Evolutionary conservation across 1,140 invertebrate genomes (phyloP), one percentile per base, ranked within the genome.

Genomic region (Bombus superbus): DNA sequence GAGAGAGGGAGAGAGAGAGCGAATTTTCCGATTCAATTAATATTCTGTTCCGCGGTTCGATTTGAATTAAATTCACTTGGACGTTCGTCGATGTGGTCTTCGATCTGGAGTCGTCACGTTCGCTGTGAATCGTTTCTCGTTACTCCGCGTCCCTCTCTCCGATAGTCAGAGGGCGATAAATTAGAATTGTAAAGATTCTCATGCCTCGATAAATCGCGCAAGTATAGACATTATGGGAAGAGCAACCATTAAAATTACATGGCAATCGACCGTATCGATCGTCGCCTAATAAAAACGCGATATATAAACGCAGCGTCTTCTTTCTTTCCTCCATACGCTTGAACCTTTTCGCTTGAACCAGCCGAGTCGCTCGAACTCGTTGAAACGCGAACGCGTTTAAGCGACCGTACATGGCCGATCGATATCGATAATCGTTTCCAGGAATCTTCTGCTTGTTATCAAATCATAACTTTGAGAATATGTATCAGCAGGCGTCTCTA

Each of bases 11-110:
- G 38, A 38, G 64, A 35, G 64, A 53, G 57, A 73, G 42, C 68
- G 68, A 85, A 85, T 85, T 80, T 80, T 73, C 83, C 87, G 76
- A 86, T 85, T 85, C 76, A 78, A 89, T 89, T 85, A 84, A 89
- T 89, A 89, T 89, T 89, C 85, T n/a, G 76, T 66, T 68, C 84
- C 76, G 72, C 53, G 73, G 79, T 66, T 53, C 80, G 81, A 89
- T 89, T 89, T 64, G 85, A 89, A 89, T 88, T 59, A 89, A 89
- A 89, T 89, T 89, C 83, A 89, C 73, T 80, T 84, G 38, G 78
- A 77, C 79, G 85, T 64, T 74, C 47, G 66, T 69, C 72, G 79
- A 76, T 83, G 84, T 59, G 83, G 53, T 72, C 57, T 86, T 89
- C 76, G 64, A 77, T 86, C 81, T 38, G 66, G 69, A 86, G 69